phyloP scores from a whole-genome alignment of 1,140 invertebrate species.

The Cotesia chilonis region DNA sequence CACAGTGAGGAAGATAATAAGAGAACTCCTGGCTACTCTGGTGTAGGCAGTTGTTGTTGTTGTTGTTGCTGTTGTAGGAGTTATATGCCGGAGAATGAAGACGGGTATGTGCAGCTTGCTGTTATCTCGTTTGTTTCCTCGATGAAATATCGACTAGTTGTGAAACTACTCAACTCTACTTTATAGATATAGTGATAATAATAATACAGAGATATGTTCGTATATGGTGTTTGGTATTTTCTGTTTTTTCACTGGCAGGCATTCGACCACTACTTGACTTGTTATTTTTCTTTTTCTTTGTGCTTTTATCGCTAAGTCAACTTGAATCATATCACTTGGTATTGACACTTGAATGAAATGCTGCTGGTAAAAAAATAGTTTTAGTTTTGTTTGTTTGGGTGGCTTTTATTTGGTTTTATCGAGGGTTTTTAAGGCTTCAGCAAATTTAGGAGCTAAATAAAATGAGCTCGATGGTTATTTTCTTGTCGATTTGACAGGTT shows the following conservation, averaged over 20 bases:
- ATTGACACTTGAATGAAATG: conserved; percentile 6
- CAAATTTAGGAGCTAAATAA: too few relatives aligned
- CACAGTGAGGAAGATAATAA: conserved; percentile 16
- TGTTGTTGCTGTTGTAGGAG: too few relatives aligned
- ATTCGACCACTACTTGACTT: too few relatives aligned
- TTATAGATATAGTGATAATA: conserved; percentile 14
- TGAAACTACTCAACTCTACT: conserved; percentile 55
- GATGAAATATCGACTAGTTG: conserved; percentile 63
- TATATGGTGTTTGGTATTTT: background rate
- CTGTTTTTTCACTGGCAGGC: background rate
- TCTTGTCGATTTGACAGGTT: conserved; percentile 2
- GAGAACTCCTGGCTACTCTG: conserved; percentile 27
- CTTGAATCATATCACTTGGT: conserved; percentile 7
- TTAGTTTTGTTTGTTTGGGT: too few relatives aligned
- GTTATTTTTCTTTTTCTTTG: background rate
- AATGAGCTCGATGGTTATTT: too few relatives aligned
- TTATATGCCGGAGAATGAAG: too few relatives aligned
- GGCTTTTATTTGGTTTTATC: too few relatives aligned
- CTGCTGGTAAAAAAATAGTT: too few relatives aligned
- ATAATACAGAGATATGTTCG: background rate
- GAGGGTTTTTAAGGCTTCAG: too few relatives aligned
- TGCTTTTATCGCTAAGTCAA: conserved; percentile 9
- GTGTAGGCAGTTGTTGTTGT: too few relatives aligned
- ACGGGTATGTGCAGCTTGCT: conserved; percentile 41
- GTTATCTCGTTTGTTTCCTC: conserved; percentile 61